These are phyloP conservation scores for Homalodisca vitripennis DNA, from an alignment of 1,140 invertebrate genomes.

Conservation along the genomic window DNA sequence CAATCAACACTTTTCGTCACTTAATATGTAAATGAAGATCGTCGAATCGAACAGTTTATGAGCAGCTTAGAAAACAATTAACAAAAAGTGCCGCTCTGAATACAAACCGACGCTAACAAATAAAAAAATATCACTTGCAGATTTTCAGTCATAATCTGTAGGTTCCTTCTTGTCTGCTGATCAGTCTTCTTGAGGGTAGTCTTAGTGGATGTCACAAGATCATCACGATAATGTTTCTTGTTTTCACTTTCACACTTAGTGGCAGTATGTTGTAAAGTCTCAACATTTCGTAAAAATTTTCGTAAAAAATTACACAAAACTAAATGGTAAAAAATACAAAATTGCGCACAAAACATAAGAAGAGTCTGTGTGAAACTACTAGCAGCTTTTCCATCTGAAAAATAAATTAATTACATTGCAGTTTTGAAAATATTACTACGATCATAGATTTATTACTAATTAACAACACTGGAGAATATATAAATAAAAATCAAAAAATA, in stretches of 20 bases:
- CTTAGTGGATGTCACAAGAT: slow-evolving; percentile 7
- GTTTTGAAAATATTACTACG: too few relatives aligned
- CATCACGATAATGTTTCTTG: background rate
- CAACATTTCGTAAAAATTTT: too few relatives aligned
- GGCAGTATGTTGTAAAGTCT: too few relatives aligned
- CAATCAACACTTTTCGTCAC: slow-evolving; percentile 23
- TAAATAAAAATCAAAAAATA: too few relatives aligned
- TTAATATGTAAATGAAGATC: slow-evolving; percentile 16
- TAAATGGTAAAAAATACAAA: too few relatives aligned
- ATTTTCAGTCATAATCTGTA: slow-evolving; percentile 18
- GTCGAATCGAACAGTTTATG: slow-evolving; percentile 17
- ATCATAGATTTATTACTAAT: too few relatives aligned
- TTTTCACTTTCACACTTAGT: background rate
- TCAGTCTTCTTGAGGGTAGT: slow-evolving; percentile 24
- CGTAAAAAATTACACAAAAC: too few relatives aligned
- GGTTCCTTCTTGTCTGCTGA: slow-evolving; percentile 10
- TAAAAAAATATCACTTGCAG: slow-evolving; percentile 30
- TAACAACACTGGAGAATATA: too few relatives aligned
- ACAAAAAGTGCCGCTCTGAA: slow-evolving; percentile 20
- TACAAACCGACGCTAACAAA: slow-evolving; percentile 27
- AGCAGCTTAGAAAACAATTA: slow-evolving; percentile 26
- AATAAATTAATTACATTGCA: too few relatives aligned
- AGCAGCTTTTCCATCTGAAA: too few relatives aligned
- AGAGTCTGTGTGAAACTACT: too few relatives aligned
- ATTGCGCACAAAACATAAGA: too few relatives aligned